Base-by-base conservation (phyloP, 2,113 vertebrate species). In the Cyprinodon tularosa region DNA sequence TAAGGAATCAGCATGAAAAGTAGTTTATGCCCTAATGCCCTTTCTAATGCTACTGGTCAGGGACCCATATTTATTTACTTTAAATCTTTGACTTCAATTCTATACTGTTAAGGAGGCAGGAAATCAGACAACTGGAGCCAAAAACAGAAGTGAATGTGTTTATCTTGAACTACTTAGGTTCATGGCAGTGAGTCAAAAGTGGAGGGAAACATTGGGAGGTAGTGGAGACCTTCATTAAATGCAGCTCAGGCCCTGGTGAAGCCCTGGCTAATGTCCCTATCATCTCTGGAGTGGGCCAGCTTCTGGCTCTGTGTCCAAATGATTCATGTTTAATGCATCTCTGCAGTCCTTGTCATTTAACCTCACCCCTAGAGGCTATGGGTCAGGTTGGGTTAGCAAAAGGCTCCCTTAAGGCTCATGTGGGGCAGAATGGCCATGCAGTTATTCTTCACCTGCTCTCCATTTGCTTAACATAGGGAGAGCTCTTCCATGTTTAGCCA, bases 281-380 rank as follows among this genome's bases (percentile, higher is more conserved):
- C 90, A 89, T 90, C 89, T 91, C 85, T 90, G 86, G 89, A 92
- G 92, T 87, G 88, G 84, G 77, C 86, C 77, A 62, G 74, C 82
- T 47, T 77, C 86, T 57, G 57, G 77, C 88, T 84, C 86, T 87
- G 80, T 67, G 77, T 89, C 88, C 86, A 88, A 82, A 89, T 69
- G 82, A 82, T 90, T 93, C 92, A 93, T 94, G 92, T 90, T 92
- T 93, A 92, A 93, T 93, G 91, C 90, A 93, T 93, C 78, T 88
- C 76, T 74, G 84, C 88, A 85, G 87, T 74, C 66, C 76, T 82
- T 82, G 89, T 84, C 88, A 87, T 90, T 93, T 92, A 92, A 87
- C 92, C 90, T 90, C 88, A 92, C 85, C 86, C 90, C 85, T 85
- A 83, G 85, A 89, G 88, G 81, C 92, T 78, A 85, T 13, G 78